These are phyloP conservation scores for Cataglyphis altisquamis DNA, from an alignment of 2,888 invertebrate species.

Conservation along the genomic window DNA sequence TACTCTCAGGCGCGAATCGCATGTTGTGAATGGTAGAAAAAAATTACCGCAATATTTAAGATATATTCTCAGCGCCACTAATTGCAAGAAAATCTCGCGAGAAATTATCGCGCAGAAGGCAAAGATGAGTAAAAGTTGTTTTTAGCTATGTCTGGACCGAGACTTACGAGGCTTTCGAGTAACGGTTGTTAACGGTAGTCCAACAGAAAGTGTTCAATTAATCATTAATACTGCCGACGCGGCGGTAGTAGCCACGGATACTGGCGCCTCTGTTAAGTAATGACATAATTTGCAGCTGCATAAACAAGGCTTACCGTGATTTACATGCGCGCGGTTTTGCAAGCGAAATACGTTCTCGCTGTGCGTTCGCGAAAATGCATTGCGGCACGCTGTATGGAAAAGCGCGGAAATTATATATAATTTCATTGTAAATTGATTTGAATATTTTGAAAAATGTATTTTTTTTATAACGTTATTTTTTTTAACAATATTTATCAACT, in stretches of 20 bases:
- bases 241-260: slow-evolving; percentile 22
- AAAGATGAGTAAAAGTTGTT: slow-evolving; percentile 56
- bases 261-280: slow-evolving; percentile 74
- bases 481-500: neutral
- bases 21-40: slow-evolving; percentile 7
- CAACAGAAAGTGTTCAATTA: slow-evolving; percentile 60
- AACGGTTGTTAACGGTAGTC: slow-evolving; percentile 27
- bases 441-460: neutral
- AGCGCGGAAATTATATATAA: slow-evolving; percentile 38
- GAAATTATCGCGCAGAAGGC: slow-evolving; percentile 33
- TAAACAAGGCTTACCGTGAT: slow-evolving; percentile 83
- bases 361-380: slow-evolving; percentile 21
- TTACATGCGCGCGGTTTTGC: slow-evolving; percentile 77
- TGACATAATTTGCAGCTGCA: slow-evolving; percentile 82
- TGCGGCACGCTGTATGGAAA: slow-evolving; percentile 8
- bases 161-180: slow-evolving; percentile 25
- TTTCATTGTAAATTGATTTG: slow-evolving; percentile 29
- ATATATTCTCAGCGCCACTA: neutral
- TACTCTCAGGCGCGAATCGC: neutral
- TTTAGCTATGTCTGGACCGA: neutral
- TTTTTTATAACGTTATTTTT: neutral
- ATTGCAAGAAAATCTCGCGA: slow-evolving; percentile 16
- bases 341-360: slow-evolving; percentile 33
- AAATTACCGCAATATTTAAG: slow-evolving; percentile 35
- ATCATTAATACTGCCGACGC: slow-evolving; percentile 65